Base-by-base conservation (phyloP, 2,888 invertebrate species). In the Desoria tigrina region DNA sequence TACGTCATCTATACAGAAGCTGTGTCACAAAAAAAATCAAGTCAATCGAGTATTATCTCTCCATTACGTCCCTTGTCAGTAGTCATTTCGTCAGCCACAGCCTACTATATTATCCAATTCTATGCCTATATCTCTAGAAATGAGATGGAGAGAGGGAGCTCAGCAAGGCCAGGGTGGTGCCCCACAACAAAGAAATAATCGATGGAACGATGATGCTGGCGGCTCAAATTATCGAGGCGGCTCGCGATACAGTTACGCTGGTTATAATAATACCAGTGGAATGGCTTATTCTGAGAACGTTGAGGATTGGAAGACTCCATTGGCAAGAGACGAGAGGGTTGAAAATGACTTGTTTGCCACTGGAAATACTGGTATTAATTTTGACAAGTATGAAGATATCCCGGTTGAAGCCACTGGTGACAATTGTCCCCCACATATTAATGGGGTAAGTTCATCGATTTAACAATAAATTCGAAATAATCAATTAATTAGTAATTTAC, bases 321-420 rank as follows among this genome's bases (percentile, higher is more conserved):
- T 90, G 79, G 86, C 91, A 74, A 86, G 89, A 79, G 94, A 96
- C 83, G 94, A 94, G 80, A 87, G 90, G 78, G 79, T 89, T 81
- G 96, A 96, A 84, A 80, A 86, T 83, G 94, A 91, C 81, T 83
- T 94, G 78, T 94, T 93, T 82, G 92, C 92, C 79, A 87, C 88
- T 76, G 90, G 90, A 78, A 96, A 95, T 82, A 96, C 97, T 76
- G 99, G 99, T 76, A 99, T 99, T 84, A 99, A 99, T 84, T 99
- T 99, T 86, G 96, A 94, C 85, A 98, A 99, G 84, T 99, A 99
- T 84, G 98, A 99, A 86, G 98, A 99, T 86, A 99, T 99, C 82
- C 99, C 99, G 80, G 99, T 99, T 81, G 97, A 99, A 85, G 97
- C 97, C 81, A 97, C 97, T 83, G 99, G 99, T 72, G 92, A 94